Conservation (phyloP, 2,797 vertebrate species). For the Mus minutoides region DNA sequence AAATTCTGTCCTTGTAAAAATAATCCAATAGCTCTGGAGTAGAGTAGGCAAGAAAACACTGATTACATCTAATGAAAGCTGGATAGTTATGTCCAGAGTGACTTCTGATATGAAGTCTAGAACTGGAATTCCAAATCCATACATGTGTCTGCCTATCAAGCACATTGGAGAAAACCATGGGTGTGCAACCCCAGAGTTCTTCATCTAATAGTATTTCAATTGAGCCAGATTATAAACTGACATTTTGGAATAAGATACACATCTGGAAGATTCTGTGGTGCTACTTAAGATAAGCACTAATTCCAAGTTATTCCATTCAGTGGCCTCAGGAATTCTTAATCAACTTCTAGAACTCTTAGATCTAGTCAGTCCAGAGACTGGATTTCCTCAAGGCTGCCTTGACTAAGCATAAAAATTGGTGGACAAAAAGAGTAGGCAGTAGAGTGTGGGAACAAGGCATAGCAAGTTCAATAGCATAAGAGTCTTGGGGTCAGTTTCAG, state of each 20-base stretch:
- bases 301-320: not conserved
- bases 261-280: not conserved
- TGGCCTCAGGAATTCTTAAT: not conserved
- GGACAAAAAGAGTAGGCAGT: not conserved
- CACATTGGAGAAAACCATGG: not conserved
- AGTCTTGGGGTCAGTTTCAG: not conserved
- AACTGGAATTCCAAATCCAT: not conserved
- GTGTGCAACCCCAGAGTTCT: not conserved
- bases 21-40: not conserved
- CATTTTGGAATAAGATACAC: not conserved
- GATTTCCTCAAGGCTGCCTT: not conserved
- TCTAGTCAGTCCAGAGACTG: not conserved
- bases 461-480: not conserved
- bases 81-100: not conserved
- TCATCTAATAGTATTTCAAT: not conserved
- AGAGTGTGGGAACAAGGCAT: not conserved
- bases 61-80: not conserved
- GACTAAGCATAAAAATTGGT: not conserved
- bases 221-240: not conserved
- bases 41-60: not conserved
- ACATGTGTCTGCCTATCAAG: not conserved
- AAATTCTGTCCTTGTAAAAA: constrained; percentile 4
- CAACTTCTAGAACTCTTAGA: not conserved
- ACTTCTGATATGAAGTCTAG: not conserved
- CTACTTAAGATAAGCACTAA: not conserved